Conservation (phyloP, 2,888 invertebrate species). For the Bellardia pandia region DNA sequence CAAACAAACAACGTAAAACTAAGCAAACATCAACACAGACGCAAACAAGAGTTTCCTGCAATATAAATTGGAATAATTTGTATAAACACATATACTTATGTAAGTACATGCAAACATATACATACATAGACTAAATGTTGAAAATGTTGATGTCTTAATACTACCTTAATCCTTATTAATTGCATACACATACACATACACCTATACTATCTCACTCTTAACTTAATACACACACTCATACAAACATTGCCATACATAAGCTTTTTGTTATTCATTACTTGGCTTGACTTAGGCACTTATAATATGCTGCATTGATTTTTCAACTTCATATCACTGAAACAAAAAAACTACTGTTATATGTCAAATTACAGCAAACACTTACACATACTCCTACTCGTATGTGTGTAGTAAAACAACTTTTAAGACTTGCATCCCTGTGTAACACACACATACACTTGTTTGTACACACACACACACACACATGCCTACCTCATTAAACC, state of each 20-base stretch:
- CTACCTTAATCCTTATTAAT: slow-evolving; percentile 73
- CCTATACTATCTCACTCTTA: not conserved
- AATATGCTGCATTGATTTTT: slow-evolving; percentile 73
- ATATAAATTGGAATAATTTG: slow-evolving; percentile 41
- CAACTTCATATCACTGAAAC: slow-evolving; percentile 62
- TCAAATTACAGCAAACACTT: slow-evolving; percentile 48
- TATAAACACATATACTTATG: not conserved
- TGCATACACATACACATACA: slow-evolving; percentile 48
- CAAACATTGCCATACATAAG: not conserved
- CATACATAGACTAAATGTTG: not conserved
- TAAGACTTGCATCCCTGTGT: slow-evolving; percentile 48
- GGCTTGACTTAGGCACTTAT: slow-evolving; percentile 68
- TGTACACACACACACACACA: too few species aligned
- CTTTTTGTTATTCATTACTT: slow-evolving; percentile 64
- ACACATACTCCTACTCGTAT: not conserved
- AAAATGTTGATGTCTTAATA: slow-evolving; percentile 61
- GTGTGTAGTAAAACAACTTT: not conserved
- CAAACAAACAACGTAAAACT: slow-evolving; percentile 46
- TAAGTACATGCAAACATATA: not conserved
- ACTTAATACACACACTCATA: slow-evolving; percentile 20
- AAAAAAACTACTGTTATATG: slow-evolving; percentile 44
- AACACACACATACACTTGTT: slow-evolving; percentile 40
- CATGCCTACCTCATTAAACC: slow-evolving; percentile 59
- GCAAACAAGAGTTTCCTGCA: not conserved
- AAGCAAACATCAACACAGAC: slow-evolving; percentile 50